Evolutionary conservation across 1,140 invertebrate genomes (phyloP).

Genomic region (Trinorchestia longiramus): DNA sequence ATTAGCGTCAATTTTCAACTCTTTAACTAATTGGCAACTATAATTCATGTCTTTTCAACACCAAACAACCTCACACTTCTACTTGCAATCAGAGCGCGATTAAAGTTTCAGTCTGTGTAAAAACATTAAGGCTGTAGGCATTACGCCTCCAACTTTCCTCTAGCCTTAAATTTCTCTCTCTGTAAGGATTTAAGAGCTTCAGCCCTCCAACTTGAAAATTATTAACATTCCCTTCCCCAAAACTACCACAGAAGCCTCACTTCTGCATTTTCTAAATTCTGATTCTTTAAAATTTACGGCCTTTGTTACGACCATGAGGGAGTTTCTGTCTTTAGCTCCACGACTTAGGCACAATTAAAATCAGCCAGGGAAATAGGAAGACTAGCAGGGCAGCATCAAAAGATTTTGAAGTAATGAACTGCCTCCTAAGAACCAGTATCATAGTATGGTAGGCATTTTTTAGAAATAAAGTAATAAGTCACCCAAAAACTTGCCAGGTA

Average conservation of each 20-base stretch:
- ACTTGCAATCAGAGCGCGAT: not conserved
- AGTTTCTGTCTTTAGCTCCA: not conserved
- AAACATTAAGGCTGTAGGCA: not conserved
- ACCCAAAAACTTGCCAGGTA: not conserved
- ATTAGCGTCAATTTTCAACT: not conserved
- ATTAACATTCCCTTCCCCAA: not conserved
- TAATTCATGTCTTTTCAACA: not conserved
- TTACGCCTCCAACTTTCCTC: not conserved
- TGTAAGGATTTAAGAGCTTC: not conserved
- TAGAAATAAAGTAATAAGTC: not conserved
- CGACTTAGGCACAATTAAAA: not conserved
- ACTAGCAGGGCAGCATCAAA: not conserved
- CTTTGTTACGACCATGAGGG: not conserved
- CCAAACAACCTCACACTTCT: not conserved
- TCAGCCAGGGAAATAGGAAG: not conserved
- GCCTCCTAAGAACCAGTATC: not conserved
- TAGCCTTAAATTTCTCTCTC: not conserved
- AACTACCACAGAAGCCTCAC: not conserved
- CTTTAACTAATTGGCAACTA: not conserved
- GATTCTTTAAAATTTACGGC: not conserved
- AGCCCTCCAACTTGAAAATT: not conserved
- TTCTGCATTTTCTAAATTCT: not conserved
- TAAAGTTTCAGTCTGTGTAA: not conserved
- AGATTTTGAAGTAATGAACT: not conserved
- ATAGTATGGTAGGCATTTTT: not conserved